Evolutionary conservation across 2,888 invertebrate species (phyloP).

Genomic region (Microchrysa polita): DNA sequence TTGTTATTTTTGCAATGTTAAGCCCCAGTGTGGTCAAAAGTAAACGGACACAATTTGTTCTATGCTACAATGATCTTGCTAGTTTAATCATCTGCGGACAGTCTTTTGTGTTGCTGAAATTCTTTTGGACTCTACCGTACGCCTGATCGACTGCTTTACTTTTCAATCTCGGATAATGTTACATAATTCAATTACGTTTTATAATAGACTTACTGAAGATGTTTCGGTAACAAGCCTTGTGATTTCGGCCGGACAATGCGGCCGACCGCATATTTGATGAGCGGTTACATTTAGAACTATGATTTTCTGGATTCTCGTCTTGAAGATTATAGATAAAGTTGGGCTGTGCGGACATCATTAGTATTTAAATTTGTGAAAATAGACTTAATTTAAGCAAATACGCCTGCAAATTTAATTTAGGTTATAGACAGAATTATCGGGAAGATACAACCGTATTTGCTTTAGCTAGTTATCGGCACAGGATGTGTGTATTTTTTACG

Average conservation of each 20-base stretch:
- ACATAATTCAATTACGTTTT: slow-evolving; percentile 47
- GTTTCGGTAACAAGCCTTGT: background rate
- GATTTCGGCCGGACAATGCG: background rate
- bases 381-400: too few relatives aligned
- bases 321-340: too few relatives aligned
- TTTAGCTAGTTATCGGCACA: background rate
- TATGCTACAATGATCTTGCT: slow-evolving; percentile 31
- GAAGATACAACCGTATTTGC: too few relatives aligned
- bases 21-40: slow-evolving; percentile 34
- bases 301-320: too few relatives aligned
- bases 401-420: too few relatives aligned
- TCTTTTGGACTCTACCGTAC: background rate
- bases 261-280: too few relatives aligned
- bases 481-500: background rate
- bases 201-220: slow-evolving; percentile 41
- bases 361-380: too few relatives aligned
- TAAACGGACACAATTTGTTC: slow-evolving; percentile 34
- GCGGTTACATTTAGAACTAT: too few relatives aligned
- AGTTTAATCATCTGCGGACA: slow-evolving; percentile 38
- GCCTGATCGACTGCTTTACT: slow-evolving; percentile 12
- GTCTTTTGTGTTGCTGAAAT: slow-evolving; percentile 7
- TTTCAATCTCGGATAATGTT: slow-evolving; percentile 44
- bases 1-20: slow-evolving; percentile 23
- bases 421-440: too few relatives aligned
- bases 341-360: too few relatives aligned